phyloP scores from a whole-genome alignment of 2,113 vertebrate genomes.

The Dendropsophus ebraccatus region DNA sequence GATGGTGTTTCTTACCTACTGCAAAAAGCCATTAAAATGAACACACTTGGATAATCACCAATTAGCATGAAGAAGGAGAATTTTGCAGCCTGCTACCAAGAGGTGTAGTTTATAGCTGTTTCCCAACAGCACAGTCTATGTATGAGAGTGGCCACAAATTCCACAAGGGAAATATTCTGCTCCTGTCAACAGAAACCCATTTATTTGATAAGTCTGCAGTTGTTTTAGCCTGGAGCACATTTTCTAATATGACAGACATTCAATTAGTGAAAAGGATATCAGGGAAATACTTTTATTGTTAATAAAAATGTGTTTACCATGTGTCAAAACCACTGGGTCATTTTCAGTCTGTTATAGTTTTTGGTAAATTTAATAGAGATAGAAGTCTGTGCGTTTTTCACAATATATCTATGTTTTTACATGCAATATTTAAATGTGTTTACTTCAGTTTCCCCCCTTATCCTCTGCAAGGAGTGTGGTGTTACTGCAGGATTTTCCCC shows the following conservation, averaged over 20 bases:
- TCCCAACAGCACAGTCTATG: background rate
- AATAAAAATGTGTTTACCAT: conserved; percentile 13
- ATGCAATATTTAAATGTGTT: too few relatives aligned
- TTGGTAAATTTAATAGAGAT: background rate
- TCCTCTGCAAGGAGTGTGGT: too few relatives aligned
- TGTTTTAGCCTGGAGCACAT: background rate
- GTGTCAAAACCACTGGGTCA: background rate
- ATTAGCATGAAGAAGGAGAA: conserved; percentile 1
- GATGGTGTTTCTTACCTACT: background rate
- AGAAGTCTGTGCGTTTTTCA: too few relatives aligned
- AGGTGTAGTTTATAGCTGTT: background rate
- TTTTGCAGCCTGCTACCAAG: background rate
- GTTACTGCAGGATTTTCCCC: too few relatives aligned
- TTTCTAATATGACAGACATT: conserved; percentile 23
- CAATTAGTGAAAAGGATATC: conserved; percentile 21
- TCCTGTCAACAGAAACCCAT: conserved; percentile 3
- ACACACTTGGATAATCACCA: background rate
- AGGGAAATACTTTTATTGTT: conserved; percentile 9
- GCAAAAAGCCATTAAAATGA: background rate
- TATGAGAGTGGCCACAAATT: background rate
- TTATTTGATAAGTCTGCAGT: conserved; percentile 16
- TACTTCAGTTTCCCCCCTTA: too few relatives aligned
- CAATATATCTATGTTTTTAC: too few relatives aligned
- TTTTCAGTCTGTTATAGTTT: background rate
- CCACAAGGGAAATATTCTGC: conserved; percentile 15